A percentile compares a stretch with the other conserved stretches of the same genome.
Evolutionary conservation across 2,888 invertebrate genomes (phyloP).

Genomic region (Oegoconia quadripuncta): DNA sequence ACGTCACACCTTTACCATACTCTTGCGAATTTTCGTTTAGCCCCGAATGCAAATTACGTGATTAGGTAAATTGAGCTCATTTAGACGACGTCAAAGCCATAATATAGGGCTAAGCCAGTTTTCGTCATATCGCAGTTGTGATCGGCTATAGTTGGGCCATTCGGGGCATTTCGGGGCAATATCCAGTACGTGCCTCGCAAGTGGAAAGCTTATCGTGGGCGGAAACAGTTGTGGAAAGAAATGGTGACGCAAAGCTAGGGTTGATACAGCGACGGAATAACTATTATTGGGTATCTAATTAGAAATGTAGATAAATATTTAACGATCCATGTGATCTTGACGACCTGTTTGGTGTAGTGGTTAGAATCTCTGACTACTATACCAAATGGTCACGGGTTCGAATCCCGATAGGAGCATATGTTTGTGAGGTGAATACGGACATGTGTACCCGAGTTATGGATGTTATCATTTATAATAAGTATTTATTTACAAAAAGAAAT

Average conservation of each 20-base stretch:
- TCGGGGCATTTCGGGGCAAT: slow-evolving; percentile 4
- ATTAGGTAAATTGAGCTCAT: slow-evolving; percentile 40
- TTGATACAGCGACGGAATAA: no score
- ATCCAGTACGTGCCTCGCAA: slow-evolving; percentile 2
- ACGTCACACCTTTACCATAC: background rate
- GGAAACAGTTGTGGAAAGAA: background rate
- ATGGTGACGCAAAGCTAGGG: background rate
- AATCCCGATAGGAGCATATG: no score
- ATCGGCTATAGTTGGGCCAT: slow-evolving; percentile 5
- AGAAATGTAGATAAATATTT: no score
- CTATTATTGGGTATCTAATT: no score
- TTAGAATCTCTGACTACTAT: no score
- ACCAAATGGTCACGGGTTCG: no score
- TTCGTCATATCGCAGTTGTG: slow-evolving; percentile 7
- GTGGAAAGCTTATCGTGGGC: background rate
- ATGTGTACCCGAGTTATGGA: no score
- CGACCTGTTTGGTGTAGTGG: no score
- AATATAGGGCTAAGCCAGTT: slow-evolving; percentile 8
- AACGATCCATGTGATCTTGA: no score
- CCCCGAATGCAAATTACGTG: slow-evolving; percentile 34
- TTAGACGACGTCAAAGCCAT: slow-evolving; percentile 30
- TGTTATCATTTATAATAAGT: no score
- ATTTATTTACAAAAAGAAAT: no score
- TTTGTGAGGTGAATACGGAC: no score
- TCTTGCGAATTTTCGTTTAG: background rate